Base-by-base conservation (phyloP, 2,797 vertebrate genomes). In the Jordanella pulchra region DNA sequence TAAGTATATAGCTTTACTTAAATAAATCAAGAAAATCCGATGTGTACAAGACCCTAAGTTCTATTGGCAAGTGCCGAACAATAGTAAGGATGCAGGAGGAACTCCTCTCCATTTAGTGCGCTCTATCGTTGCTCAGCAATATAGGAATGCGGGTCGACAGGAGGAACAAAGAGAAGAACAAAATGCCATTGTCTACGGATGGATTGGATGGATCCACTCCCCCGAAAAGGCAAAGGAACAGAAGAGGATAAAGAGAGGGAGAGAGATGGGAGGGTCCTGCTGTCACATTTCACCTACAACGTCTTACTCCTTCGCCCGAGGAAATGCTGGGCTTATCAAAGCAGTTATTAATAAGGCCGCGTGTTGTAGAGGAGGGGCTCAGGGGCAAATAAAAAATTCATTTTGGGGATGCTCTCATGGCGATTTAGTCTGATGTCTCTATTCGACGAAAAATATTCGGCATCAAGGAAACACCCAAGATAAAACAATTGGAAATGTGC, bases 131-230 rank as follows among this genome's bases (percentile, higher is more conserved):
- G 87, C 91, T 91, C 90, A 93, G 93, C 88, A 87, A 92, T 93
- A 87, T 90, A 95, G 94, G 95, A 97, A 96, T 96, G 95, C 94
- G 94, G 90, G 87, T 90, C 93, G 94, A 95, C 95, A 92, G 91
- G 83, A 78, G 92, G 91, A 92, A 96, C 96, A 96, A 96, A 95
- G 92, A 90, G 86, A 93, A 84, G 93, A 95, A 97, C 95, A 97
- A 95, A 96, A 96, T 96, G 93, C 89, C 93, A 95, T 98, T 97
- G 96, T 98, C 87, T 93, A 77, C 79, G 90, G 91, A 93, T 93
- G 90, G 94, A 94, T 92, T 92, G 86, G 93, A 94, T 90, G 91
- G 90, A 93, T 94, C 92, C 88, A 87, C 92, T 91, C 93, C 93
- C 89, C 93, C 94, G 93, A 85, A 86, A 88, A 85, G 85, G 79